Base-by-base conservation (phyloP, 2,888 invertebrate species). In the Andrena praecox region DNA sequence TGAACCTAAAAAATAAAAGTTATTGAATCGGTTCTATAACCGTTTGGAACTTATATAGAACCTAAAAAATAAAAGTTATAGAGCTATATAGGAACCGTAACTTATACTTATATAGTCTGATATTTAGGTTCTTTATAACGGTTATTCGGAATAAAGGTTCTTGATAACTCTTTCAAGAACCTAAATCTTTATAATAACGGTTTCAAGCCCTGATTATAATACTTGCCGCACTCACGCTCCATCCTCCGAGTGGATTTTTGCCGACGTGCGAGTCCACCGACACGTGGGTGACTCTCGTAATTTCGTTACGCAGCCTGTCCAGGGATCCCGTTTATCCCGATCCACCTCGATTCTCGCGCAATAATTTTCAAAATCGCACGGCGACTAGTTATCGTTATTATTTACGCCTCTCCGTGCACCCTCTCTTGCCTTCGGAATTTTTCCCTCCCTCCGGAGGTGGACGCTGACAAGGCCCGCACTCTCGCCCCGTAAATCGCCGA, bases 301-400 rank as follows among this genome's bases (percentile, higher is more conserved):
- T 86, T 79, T 86, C 59, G 70, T 85, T 79, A 60, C 33, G 56
- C 73, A 16, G 31, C 10, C 16, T 29, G 52, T 54, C 16, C 52
- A 8, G 33, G 56, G 56, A 56, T 56, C 56, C 7, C 54, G 54
- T 54, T 20, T 10, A 54, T 54, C 20, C 56, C 20, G n/a, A 8
- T 33, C 48, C 68, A 48, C 62, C 54, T 63, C 76, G 63, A 72
- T 72, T 75, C 63, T 7, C 48, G 62, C 54, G 54, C 68, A 56
- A 77, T 81, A 84, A 86, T 86, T 86, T 75, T 69, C 63, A 27
- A 79, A 80, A 86, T 86, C 74, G 69, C 71, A 20, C 63, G 24
- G 48, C 73, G 73, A 24, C n/a, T 59, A 27, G 71, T 83, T 77
- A 80, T 78, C 83, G 67, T 86, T 86, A 83, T 84, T 78, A 83